These are phyloP conservation scores for Chlorodrepanis virens DNA, from an alignment of 2,113 vertebrate species.

Conservation along the genomic window DNA sequence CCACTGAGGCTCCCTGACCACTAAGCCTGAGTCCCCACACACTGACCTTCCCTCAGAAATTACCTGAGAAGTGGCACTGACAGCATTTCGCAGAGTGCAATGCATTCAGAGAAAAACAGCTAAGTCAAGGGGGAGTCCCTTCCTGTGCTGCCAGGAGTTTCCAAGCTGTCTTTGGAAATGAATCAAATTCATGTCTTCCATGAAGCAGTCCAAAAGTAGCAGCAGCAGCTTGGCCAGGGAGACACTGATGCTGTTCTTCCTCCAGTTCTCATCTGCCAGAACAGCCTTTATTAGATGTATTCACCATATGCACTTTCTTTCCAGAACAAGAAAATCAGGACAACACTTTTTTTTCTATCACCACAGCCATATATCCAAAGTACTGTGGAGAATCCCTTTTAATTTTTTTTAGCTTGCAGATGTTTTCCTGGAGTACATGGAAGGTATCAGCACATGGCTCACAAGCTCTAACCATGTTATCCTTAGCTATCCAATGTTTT, in stretches of 20 bases:
- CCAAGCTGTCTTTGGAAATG: slow-evolving; percentile 39
- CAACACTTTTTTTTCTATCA: neutral
- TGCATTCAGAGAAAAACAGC: neutral
- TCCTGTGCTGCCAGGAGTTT: slow-evolving; percentile 27
- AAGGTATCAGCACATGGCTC: neutral
- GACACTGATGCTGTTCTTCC: neutral
- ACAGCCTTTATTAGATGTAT: neutral
- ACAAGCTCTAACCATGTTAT: accelerated
- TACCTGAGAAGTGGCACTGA: neutral
- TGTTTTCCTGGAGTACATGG: neutral
- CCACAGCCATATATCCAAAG: neutral
- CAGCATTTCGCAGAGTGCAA: neutral
- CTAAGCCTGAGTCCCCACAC: neutral
- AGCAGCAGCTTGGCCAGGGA: neutral
- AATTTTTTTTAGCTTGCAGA: neutral
- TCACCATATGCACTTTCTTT: neutral
- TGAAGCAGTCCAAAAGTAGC: slow-evolving; percentile 17
- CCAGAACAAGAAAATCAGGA: slow-evolving; percentile 8
- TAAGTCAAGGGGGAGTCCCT: slow-evolving; percentile 27
- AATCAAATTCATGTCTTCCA: slow-evolving; percentile 35
- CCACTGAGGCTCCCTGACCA: neutral
- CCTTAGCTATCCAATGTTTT: neutral
- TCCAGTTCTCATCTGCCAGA: neutral
- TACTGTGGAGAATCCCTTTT: neutral
- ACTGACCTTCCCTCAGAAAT: neutral